These are phyloP conservation scores for Elephas maximus DNA, from an alignment of 2,113 vertebrate genomes.

Conservation along the genomic window DNA sequence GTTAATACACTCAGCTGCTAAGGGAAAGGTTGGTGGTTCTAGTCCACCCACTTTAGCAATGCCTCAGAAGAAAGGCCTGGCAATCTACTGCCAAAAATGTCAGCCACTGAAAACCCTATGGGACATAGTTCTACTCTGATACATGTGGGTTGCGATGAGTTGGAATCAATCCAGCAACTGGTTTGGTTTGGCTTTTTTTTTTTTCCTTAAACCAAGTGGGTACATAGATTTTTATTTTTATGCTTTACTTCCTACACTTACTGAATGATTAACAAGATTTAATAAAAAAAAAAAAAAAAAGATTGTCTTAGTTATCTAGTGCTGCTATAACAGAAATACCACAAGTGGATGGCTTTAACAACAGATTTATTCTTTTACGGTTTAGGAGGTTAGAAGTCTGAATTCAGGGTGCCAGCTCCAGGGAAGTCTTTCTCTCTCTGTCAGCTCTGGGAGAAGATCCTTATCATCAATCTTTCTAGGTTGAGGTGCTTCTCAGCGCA, in stretches of 20 bases:
- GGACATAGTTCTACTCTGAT: neutral
- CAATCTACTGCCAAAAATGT: neutral
- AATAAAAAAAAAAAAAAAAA: neutral
- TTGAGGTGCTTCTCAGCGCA: too few species aligned
- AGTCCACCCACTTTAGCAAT: neutral
- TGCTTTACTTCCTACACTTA: constrained; percentile 26
- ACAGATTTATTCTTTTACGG: too few species aligned
- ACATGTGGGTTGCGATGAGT: neutral
- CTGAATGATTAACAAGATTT: constrained; percentile 1
- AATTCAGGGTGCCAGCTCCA: too few species aligned
- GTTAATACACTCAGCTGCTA: neutral
- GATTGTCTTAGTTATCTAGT: neutral
- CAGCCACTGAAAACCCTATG: neutral
- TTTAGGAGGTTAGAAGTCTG: too few species aligned
- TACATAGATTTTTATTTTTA: neutral
- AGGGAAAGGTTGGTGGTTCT: neutral
- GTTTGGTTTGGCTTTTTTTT: neutral
- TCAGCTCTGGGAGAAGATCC: too few species aligned
- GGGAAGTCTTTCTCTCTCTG: too few species aligned
- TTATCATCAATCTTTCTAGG: too few species aligned
- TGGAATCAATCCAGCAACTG: neutral
- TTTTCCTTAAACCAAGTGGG: neutral
- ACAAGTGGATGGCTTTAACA: too few species aligned
- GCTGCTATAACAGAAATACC: too few species aligned
- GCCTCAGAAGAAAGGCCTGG: neutral